Conservation (phyloP, 1,140 invertebrate species). For the Diorhabda sublineata region DNA sequence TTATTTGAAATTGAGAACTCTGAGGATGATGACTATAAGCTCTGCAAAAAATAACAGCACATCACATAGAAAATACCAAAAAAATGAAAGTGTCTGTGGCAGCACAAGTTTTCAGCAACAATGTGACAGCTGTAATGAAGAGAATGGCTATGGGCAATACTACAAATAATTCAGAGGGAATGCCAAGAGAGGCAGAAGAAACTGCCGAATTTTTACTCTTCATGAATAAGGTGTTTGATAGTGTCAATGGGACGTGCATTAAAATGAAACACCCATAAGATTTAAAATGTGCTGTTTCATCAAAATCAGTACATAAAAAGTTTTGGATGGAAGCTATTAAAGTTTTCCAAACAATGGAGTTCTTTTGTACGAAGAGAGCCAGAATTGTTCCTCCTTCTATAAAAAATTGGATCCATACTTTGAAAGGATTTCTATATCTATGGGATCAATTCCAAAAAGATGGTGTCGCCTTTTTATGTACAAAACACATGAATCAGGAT, state of each 20-base stretch:
- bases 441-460: conserved; percentile 1
- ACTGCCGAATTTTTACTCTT: conserved; percentile 16
- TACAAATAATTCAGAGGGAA: neutral
- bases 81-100: conserved; percentile 18
- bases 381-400: conserved; percentile 12
- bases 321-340: conserved; percentile 5
- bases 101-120: conserved; percentile 21
- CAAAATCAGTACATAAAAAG: conserved; percentile 3
- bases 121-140: conserved; percentile 18
- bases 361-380: neutral
- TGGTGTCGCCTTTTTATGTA: conserved; percentile 4
- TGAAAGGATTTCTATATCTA: conserved; percentile 16
- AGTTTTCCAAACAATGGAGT: conserved; percentile 1
- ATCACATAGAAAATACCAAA: conserved; percentile 16
- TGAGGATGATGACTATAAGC: conserved; percentile 12
- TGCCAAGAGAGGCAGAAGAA: conserved; percentile 1
- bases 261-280: neutral
- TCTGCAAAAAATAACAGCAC: conserved; percentile 13
- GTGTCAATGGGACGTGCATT: neutral
- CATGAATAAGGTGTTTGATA: conserved; percentile 16
- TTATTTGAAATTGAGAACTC: conserved; percentile 12
- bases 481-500: conserved; percentile 35
- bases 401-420: conserved; percentile 12
- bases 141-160: neutral
- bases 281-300: conserved; percentile 11